Evolutionary conservation across 2,113 vertebrate species (phyloP).

Genomic region (Tyto alba): DNA sequence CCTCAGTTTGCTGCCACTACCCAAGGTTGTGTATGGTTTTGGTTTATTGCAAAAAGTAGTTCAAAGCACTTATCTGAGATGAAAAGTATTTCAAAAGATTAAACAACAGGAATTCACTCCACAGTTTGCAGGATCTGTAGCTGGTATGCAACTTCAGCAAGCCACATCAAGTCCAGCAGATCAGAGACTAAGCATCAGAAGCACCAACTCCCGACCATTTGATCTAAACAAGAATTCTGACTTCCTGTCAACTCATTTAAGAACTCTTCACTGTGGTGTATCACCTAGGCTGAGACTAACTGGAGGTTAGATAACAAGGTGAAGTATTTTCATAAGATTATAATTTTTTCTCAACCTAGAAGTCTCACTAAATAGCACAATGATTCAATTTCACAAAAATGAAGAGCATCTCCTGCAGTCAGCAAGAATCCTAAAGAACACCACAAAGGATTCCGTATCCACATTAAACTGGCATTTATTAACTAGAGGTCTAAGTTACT

Average conservation of each 20-base stretch:
- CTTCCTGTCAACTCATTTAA: not conserved
- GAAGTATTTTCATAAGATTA: not conserved
- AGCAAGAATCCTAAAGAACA: accelerated
- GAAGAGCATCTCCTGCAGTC: not conserved
- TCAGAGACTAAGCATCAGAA: not conserved
- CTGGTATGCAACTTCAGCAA: not conserved
- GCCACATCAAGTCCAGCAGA: not conserved
- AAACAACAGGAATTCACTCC: not conserved
- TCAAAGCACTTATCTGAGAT: not conserved
- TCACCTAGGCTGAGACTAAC: not conserved
- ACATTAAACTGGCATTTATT: not conserved
- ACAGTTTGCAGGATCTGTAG: not conserved
- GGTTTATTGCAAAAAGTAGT: not conserved
- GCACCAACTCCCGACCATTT: not conserved
- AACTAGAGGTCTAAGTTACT: not conserved
- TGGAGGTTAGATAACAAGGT: not conserved
- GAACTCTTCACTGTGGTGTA: accelerated
- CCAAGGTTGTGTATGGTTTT: not conserved
- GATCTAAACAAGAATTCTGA: not conserved
- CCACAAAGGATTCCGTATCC: not conserved
- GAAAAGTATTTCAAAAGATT: not conserved
- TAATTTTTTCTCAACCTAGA: not conserved
- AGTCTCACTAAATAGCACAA: not conserved
- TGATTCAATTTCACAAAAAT: not conserved
- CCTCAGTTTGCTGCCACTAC: not conserved